Conservation (phyloP, 2,797 vertebrate genomes). For the Tolypeutes matacus region DNA sequence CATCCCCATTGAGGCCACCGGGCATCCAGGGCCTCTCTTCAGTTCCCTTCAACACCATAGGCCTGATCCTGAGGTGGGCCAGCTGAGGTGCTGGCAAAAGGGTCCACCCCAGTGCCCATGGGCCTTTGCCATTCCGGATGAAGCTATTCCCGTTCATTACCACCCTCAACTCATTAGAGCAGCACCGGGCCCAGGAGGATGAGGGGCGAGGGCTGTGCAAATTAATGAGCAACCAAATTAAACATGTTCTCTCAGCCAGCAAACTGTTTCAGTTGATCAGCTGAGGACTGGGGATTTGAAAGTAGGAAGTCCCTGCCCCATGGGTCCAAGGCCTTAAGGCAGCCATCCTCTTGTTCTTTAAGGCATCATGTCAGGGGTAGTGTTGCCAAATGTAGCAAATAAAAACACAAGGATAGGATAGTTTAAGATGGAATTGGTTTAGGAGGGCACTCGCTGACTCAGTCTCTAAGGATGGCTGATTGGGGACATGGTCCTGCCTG, state of each 20-base stretch:
- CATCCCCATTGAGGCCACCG: background rate
- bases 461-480: too few species aligned
- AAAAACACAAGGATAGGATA: conserved; percentile 33
- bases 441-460: too few species aligned
- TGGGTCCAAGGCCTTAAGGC: conserved; percentile 14
- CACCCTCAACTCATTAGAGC: conserved; percentile 71
- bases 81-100: background rate
- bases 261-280: conserved; percentile 58
- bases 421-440: too few species aligned
- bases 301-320: conserved; percentile 54
- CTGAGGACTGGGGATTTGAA: conserved; percentile 38
- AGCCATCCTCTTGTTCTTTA: background rate
- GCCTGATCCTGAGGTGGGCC: background rate
- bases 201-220: conserved; percentile 51
- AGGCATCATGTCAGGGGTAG: conserved; percentile 11
- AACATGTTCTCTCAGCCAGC: conserved; percentile 57
- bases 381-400: conserved; percentile 22
- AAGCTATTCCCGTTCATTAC: conserved; percentile 64
- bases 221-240: conserved; percentile 78
- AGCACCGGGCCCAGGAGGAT: conserved; percentile 52
- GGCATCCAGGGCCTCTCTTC: background rate
- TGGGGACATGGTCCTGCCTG: too few species aligned
- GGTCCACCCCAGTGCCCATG: background rate
- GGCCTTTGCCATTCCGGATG: conserved; percentile 3
- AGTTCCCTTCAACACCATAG: background rate